These are phyloP conservation scores for Perccottus glenii DNA, from an alignment of 2,113 vertebrate genomes.

Conservation along the genomic window DNA sequence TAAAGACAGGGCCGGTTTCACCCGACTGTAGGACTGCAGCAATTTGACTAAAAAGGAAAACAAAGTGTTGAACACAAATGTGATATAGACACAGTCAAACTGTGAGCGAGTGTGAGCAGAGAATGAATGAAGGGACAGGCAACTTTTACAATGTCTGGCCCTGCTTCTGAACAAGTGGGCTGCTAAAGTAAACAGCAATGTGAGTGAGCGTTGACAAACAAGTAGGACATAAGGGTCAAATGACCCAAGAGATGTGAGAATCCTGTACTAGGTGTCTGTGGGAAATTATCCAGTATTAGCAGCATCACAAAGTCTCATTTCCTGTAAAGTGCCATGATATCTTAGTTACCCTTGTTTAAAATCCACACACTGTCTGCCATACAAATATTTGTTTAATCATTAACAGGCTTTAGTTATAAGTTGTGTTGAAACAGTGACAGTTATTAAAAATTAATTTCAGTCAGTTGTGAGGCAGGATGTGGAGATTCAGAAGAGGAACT, in stretches of 20 bases:
- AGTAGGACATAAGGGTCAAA: conserved; percentile 25
- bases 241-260: conserved; percentile 32
- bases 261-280: conserved; percentile 15
- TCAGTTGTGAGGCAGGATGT: too few species aligned
- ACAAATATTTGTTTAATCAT: too few species aligned
- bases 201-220: conserved; percentile 19
- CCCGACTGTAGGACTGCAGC: not conserved
- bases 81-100: conserved; percentile 8
- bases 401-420: too few species aligned
- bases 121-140: not conserved
- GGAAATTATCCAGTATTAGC: conserved; percentile 18
- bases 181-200: conserved; percentile 34
- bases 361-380: too few species aligned
- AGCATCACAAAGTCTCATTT: not conserved
- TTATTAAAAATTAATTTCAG: too few species aligned
- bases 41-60: conserved; percentile 26
- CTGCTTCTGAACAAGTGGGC: conserved; percentile 12
- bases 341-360: too few species aligned
- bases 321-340: too few species aligned
- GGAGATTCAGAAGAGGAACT: too few species aligned
- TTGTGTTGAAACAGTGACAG: too few species aligned
- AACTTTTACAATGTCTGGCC: conserved; percentile 27
- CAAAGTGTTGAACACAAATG: conserved; percentile 17
- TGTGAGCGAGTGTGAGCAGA: not conserved
- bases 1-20: not conserved